Conservation (phyloP, 1,140 invertebrate genomes). For the Heliothis subflexa region DNA sequence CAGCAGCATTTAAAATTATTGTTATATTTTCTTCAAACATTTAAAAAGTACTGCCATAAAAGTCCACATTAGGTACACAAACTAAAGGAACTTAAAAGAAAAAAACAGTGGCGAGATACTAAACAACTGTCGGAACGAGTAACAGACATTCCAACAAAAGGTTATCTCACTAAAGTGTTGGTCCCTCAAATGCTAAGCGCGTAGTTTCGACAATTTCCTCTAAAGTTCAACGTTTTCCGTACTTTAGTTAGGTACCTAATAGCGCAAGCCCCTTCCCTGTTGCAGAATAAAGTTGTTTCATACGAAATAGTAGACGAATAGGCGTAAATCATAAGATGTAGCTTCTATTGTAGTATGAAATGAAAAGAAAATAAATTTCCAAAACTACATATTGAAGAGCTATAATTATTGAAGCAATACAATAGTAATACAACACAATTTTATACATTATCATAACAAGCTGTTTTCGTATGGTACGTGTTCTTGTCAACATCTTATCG, state of each 20-base stretch:
- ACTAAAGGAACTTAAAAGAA: slow-evolving; percentile 1
- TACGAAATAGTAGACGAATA: slow-evolving; percentile 28
- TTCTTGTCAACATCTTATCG: too few species aligned
- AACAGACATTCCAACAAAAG: slow-evolving; percentile 42
- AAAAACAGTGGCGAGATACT: neutral
- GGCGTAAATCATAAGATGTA: slow-evolving; percentile 40
- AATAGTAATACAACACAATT: too few species aligned
- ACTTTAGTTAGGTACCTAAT: slow-evolving; percentile 42
- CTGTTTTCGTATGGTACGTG: neutral
- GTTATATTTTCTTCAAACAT: neutral
- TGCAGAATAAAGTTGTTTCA: slow-evolving; percentile 38
- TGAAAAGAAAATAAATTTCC: neutral
- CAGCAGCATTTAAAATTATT: neutral
- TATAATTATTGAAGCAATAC: too few species aligned
- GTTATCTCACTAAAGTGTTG: slow-evolving; percentile 42
- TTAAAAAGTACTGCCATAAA: neutral
- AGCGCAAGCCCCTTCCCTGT: slow-evolving; percentile 32
- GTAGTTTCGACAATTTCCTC: slow-evolving; percentile 46
- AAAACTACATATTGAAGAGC: neutral
- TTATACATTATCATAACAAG: neutral
- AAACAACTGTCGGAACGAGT: slow-evolving; percentile 34
- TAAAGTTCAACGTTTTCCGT: slow-evolving; percentile 45
- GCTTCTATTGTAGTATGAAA: slow-evolving; percentile 1
- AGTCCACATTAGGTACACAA: neutral
- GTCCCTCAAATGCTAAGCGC: slow-evolving; percentile 47